Evolutionary conservation across 1,140 invertebrate genomes (phyloP), one percentile per base, ranked within the genome.

Genomic region (Aphis gossypii): DNA sequence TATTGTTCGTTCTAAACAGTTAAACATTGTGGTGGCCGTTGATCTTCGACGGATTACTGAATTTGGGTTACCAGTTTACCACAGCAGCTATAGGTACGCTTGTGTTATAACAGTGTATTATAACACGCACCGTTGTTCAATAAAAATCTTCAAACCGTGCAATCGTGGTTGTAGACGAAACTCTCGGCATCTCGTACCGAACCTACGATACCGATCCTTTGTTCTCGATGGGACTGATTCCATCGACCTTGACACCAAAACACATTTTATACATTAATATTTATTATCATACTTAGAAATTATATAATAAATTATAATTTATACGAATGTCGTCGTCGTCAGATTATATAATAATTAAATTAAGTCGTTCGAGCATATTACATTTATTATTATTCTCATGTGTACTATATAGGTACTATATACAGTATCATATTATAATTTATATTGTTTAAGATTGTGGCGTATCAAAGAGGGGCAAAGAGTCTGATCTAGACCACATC

Each of bases 141-240:
- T 38, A 86, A 86, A 21, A 54, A 89, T 54, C 48, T 56, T 23
- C 51, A 38, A 89, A 89, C 87, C 87, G 35, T 56, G 48, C 54
- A 76, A n/a, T n/a, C 60, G 60, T 51, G 87, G 87, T 89, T 41
- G 44, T 44, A 46, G 88, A 89, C 54, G 84, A 89, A 48, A 41
- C 48, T 46, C 21, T 18, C 14, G 8, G 20, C n/a, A n/a, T 51
- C 54, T 38, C 11, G 2, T 41, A 60, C 89, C 9, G 9, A 56
- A 89, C 21, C 51, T 89, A 90, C 54, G 56, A 41, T 68, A 60
- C 88, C 38, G 54, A 44, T 90, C 41, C 89, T 68, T 90, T 90
- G 89, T 90, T 90, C 89, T 44, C 38, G 38, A 3, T 21, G 23
- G 25, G 38, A 44, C 38, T 25, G 54, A 90, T 60, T 60, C 54